A percentile compares a stretch with the other conserved stretches of the same genome.
These are phyloP conservation scores for Lycocerus yunnanus DNA, from an alignment of 2,888 invertebrate species.

Conservation along the genomic window DNA sequence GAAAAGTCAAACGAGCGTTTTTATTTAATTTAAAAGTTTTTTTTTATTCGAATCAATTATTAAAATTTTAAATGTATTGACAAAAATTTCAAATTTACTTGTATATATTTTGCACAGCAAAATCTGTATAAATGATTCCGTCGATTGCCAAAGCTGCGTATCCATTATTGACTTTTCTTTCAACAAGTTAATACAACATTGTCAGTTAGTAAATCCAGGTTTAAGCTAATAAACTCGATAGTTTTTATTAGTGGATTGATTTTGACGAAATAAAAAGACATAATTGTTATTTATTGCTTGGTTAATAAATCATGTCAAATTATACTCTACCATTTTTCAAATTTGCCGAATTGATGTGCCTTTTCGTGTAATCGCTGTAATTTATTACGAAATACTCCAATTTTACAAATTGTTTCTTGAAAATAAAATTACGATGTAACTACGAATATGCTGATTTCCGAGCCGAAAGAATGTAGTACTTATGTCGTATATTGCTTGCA, in stretches of 20 bases:
- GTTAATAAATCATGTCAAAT: background rate
- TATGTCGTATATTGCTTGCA: background rate
- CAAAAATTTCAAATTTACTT: background rate
- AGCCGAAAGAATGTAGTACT: background rate
- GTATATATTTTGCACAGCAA: background rate
- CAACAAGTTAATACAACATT: conserved; percentile 1
- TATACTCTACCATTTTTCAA: background rate
- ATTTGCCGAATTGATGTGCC: background rate
- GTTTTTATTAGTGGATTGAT: background rate
- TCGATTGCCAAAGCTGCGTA: background rate
- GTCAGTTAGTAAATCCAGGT: conserved; percentile 1
- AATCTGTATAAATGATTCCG: background rate
- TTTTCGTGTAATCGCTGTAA: background rate
- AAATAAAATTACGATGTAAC: background rate
- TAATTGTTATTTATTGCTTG: background rate
- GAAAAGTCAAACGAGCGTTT: background rate
- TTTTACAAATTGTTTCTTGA: background rate
- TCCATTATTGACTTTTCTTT: background rate
- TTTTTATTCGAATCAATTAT: background rate
- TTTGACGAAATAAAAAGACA: background rate
- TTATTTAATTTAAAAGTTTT: background rate
- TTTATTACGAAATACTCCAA: background rate
- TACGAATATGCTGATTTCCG: background rate
- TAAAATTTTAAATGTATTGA: background rate
- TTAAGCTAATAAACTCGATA: background rate